These are phyloP conservation scores for Sarcoramphus papa DNA, from an alignment of 2,797 vertebrate genomes.

Conservation along the genomic window DNA sequence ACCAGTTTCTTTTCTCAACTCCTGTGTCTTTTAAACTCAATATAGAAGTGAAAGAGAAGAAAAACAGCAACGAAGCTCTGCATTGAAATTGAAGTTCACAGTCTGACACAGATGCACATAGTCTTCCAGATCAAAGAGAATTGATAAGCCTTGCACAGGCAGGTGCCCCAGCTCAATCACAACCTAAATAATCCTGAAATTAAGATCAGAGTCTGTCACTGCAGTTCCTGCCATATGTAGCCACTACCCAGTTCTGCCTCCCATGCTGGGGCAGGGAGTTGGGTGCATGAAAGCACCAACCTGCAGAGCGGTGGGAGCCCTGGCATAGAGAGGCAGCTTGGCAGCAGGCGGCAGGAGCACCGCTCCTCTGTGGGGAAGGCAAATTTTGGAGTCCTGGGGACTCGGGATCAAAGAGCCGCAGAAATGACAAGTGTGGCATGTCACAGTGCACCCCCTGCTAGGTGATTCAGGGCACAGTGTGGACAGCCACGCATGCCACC, in stretches of 20 bases:
- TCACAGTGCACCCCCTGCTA: background rate
- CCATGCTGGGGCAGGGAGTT: background rate
- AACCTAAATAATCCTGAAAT: slow-evolving; percentile 1
- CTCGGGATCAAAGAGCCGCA: fast-evolving
- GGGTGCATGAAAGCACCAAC: background rate
- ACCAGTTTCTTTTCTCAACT: background rate
- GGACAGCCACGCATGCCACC: background rate
- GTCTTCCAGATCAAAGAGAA: slow-evolving; percentile 42
- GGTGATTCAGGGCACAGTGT: background rate
- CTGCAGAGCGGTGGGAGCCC: background rate
- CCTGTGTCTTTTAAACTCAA: background rate
- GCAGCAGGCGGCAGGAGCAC: background rate
- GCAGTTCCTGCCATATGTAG: background rate
- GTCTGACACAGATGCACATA: background rate
- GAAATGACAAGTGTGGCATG: background rate
- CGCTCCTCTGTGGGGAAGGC: background rate
- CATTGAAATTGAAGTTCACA: background rate
- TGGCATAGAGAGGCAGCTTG: background rate
- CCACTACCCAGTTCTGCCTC: background rate
- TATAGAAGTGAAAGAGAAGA: background rate
- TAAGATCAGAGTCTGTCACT: background rate
- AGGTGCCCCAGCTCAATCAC: background rate
- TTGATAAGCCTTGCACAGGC: slow-evolving; percentile 33
- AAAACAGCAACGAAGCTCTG: background rate
- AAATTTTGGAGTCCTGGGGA: background rate